These are phyloP conservation scores for Cyclina sinensis DNA, from an alignment of 1,140 invertebrate species.

Conservation along the genomic window DNA sequence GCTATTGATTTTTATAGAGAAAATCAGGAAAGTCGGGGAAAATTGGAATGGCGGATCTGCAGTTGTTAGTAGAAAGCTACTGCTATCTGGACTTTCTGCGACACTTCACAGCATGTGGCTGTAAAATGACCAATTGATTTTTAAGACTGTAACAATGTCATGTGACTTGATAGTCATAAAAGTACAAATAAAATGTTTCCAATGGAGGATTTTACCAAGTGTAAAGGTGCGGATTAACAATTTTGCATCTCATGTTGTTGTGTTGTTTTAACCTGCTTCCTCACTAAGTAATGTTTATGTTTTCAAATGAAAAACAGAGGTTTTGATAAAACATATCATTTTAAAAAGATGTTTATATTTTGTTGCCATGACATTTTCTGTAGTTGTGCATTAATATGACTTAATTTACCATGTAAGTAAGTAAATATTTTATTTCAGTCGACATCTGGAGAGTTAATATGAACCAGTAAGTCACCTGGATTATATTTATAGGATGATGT, in stretches of 20 bases:
- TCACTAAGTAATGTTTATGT: too few species aligned
- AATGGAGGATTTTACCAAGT: not conserved
- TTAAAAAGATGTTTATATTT: too few species aligned
- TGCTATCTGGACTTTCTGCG: not conserved
- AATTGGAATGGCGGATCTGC: constrained; percentile 13
- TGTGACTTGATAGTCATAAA: constrained; percentile 14
- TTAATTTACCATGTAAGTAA: too few species aligned
- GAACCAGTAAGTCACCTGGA: too few species aligned
- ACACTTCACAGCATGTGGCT: not conserved
- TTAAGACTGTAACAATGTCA: not conserved
- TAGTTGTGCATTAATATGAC: too few species aligned
- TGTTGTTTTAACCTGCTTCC: not conserved
- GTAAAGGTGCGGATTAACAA: constrained; percentile 8
- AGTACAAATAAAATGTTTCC: constrained; percentile 37
- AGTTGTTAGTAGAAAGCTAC: not conserved
- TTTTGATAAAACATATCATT: too few species aligned
- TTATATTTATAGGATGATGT: too few species aligned
- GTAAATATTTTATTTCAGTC: too few species aligned
- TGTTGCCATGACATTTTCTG: too few species aligned
- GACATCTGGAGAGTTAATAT: too few species aligned
- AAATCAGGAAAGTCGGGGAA: not conserved
- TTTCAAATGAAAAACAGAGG: too few species aligned
- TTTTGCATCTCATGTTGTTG: not conserved
- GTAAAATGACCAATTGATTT: constrained; percentile 13
- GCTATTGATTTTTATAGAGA: constrained; percentile 45